Conservation (phyloP, 2,888 invertebrate species). For the Axea sp. region DNA sequence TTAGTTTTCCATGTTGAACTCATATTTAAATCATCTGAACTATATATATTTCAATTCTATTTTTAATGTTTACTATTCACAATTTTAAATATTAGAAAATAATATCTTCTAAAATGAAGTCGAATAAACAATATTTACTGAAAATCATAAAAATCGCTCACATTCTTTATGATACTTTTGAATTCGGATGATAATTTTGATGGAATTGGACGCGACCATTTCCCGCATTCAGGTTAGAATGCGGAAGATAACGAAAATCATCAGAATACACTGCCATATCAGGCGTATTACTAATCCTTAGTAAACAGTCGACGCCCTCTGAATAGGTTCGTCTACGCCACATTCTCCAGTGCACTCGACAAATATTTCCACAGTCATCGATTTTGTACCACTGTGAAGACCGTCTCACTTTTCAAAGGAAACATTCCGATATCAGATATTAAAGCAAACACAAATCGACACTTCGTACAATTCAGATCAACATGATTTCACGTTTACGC, state of each 20-base stretch:
- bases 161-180: too few relatives aligned
- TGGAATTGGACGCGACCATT: constrained; percentile 20
- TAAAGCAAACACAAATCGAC: constrained; percentile 47
- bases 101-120: too few relatives aligned
- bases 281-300: constrained; percentile 35
- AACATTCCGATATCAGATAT: constrained; percentile 30
- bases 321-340: constrained; percentile 52
- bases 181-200: constrained; percentile 43
- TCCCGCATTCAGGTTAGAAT: constrained; percentile 39
- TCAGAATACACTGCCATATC: constrained; percentile 52
- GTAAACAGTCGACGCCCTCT: constrained; percentile 46
- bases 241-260: constrained; percentile 51
- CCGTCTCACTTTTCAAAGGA: constrained; percentile 47
- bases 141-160: too few relatives aligned
- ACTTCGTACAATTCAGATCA: constrained; percentile 26
- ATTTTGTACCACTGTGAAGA: constrained; percentile 38
- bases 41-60: too few relatives aligned
- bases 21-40: too few relatives aligned
- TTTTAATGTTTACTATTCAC: too few relatives aligned
- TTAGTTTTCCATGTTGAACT: too few relatives aligned
- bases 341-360: constrained; percentile 47
- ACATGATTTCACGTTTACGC: constrained; percentile 30
- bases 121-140: too few relatives aligned
- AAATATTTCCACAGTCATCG: constrained; percentile 54
- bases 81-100: too few relatives aligned